These are phyloP conservation scores for Ibycter americanus DNA, from an alignment of 2,797 vertebrate species.

Conservation along the genomic window DNA sequence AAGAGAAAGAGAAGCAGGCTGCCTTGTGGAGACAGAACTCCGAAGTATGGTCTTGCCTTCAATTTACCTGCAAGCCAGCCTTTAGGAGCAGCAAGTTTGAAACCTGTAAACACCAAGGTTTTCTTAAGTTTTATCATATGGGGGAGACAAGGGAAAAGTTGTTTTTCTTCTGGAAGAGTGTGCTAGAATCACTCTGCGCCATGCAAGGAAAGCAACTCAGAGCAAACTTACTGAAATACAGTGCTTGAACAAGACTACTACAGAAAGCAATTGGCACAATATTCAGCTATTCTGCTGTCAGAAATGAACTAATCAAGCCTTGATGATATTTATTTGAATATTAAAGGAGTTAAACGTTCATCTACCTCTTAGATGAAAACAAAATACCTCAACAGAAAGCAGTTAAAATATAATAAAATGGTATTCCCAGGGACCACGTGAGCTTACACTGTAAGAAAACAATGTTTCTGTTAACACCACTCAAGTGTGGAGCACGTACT, in stretches of 20 bases:
- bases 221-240: neutral
- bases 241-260: neutral
- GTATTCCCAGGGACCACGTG: neutral
- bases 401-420: neutral
- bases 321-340: neutral
- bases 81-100: neutral
- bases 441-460: neutral
- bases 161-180: neutral
- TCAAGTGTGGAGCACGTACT: neutral
- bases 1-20: neutral
- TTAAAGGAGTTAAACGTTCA: neutral
- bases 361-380: neutral
- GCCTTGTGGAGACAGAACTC: neutral
- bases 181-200: neutral
- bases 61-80: neutral
- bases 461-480: neutral
- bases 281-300: neutral
- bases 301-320: conserved; percentile 15
- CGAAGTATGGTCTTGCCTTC: neutral
- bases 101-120: neutral
- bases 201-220: neutral
- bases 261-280: neutral
- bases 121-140: neutral
- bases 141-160: neutral
- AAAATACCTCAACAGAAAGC: neutral